Evolutionary conservation across 1,140 invertebrate genomes (phyloP).

Genomic region (Tetranychus cinnabarinus): DNA sequence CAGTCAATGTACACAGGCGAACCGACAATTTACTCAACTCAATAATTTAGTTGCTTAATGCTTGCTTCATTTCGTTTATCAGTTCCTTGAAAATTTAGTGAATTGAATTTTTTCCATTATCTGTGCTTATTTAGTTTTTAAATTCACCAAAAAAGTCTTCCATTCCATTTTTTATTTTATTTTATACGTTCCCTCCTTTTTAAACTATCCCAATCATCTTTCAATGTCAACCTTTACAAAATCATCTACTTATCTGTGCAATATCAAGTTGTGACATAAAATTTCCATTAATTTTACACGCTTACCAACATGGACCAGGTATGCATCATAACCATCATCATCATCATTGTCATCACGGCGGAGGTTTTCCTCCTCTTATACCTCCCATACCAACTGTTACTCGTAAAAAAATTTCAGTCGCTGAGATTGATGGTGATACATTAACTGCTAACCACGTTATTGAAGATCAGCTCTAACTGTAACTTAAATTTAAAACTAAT

Average conservation of each 20-base stretch:
- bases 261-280: no score
- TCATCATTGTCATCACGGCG: slow-evolving; percentile 1
- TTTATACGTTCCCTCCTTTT: no score
- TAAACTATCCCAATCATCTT: neutral
- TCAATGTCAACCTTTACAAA: neutral
- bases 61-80: no score
- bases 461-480: slow-evolving; percentile 3
- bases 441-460: neutral
- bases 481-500: neutral
- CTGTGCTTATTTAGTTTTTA: no score
- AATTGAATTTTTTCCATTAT: no score
- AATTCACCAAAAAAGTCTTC: no score
- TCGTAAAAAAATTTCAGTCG: slow-evolving; percentile 2
- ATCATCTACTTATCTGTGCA: neutral
- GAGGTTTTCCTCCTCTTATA: neutral
- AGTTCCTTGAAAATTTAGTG: no score
- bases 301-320: neutral
- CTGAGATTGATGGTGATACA: neutral
- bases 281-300: no score
- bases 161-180: no score
- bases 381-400: neutral
- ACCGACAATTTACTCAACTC: no score
- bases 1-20: no score
- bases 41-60: no score
- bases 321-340: slow-evolving; percentile 1